These are phyloP conservation scores for Antennarius striatus DNA, from an alignment of 2,113 vertebrate genomes.

Conservation along the genomic window DNA sequence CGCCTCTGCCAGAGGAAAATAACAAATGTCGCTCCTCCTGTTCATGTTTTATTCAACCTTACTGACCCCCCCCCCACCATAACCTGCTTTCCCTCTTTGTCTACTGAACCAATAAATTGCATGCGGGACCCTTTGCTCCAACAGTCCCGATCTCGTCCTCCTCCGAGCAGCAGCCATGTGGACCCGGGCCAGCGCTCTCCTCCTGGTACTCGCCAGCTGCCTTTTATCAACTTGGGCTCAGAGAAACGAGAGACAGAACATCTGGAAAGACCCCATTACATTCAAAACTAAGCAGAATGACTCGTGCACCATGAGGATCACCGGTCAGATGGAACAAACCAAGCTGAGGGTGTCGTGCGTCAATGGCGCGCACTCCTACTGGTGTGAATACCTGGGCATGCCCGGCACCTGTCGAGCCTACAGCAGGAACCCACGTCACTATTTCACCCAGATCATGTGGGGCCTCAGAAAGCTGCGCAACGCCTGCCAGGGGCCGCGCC, in stretches of 20 bases:
- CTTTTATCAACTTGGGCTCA: slow-evolving; percentile 70
- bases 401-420: slow-evolving; percentile 79
- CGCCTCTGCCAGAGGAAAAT: too few species aligned
- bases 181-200: slow-evolving; percentile 61
- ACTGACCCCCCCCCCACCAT: too few species aligned
- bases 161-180: slow-evolving; percentile 75
- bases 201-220: slow-evolving; percentile 69
- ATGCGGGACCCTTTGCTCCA: slow-evolving; percentile 23
- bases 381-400: slow-evolving; percentile 83
- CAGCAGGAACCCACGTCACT: slow-evolving; percentile 80
- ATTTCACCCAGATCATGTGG: slow-evolving; percentile 81
- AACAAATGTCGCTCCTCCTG: background rate
- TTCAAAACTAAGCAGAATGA: slow-evolving; percentile 82
- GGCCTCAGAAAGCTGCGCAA: slow-evolving; percentile 77
- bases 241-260: slow-evolving; percentile 55
- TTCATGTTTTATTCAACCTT: slow-evolving; percentile 8
- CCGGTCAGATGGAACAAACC: slow-evolving; percentile 71
- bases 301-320: slow-evolving; percentile 75
- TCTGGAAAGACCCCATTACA: slow-evolving; percentile 75
- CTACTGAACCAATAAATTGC: slow-evolving; percentile 76
- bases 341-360: slow-evolving; percentile 77
- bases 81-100: slow-evolving; percentile 70
- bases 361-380: slow-evolving; percentile 71
- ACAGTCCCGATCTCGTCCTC: slow-evolving; percentile 31
- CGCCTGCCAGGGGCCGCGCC: slow-evolving; percentile 71